Base-by-base conservation (phyloP, 2,113 vertebrate species). In the Daubentonia madagascariensis region DNA sequence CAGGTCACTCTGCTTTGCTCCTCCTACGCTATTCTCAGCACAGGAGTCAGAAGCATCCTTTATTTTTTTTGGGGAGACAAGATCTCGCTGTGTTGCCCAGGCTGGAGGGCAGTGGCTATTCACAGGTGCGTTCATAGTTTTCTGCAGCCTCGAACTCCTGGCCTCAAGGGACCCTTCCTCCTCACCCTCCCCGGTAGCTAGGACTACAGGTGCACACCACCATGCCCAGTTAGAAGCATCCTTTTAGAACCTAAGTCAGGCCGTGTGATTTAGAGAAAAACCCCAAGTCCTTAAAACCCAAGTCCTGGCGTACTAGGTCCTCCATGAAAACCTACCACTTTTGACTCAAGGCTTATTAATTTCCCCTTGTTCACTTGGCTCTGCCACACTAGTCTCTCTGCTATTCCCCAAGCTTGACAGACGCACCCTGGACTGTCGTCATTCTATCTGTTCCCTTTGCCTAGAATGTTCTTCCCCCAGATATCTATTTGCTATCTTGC, bases 271-370 rank as follows among this genome's bases (percentile, higher is more conserved):
- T 23, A 75, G n/a, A 76, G 16, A n/a, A 76, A 72, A 40, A 45
- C 7, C 40, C 32, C 65, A 32, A 8, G 50, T 22, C 35, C 52
- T 43, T 18, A 22, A 3, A 72, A 35, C 17, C 57, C 54, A 79
- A 11, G 16, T 23, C 43, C 65, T 32, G 43, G 14, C 6, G 37
- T 16, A 8, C 61, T 22, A 45, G 63, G 30, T 14, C 59, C 1
- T 9, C 18, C 16, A 0, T 5, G 23, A 57, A 35, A 20, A 35
- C 2, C 5, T 22, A 25, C 17, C 23, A 14, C 40, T 78, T 65
- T 17, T 9, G 18, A 87, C 57, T 9, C 9, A 1, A 2, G 4
- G 2, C 25, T 50, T 45, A 1, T 2, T 10, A 10, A 4, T 13
- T 18, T 25, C 0, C 9, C 25, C 1, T 1, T 40, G 8, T 18